phyloP scores from a whole-genome alignment of 2,797 vertebrate species.

The Semaprochilodus insignis region DNA sequence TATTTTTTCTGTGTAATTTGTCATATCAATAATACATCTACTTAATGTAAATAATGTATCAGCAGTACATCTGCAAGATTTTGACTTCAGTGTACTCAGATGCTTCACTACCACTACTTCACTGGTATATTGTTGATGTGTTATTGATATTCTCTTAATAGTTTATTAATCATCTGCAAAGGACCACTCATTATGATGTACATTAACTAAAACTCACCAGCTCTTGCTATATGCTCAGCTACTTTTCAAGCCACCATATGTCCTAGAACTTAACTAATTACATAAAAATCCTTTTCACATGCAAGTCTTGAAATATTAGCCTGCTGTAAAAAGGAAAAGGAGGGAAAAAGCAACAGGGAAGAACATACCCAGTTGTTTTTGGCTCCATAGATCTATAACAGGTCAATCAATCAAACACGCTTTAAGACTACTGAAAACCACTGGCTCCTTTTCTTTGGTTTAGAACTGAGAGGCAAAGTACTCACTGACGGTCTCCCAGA shows the following conservation, averaged over 20 bases:
- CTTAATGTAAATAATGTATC: too few species aligned
- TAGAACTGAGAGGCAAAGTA: constrained; percentile 7
- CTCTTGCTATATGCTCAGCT: background rate
- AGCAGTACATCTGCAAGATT: too few species aligned
- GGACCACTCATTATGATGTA: background rate
- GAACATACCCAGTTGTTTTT: constrained; percentile 27
- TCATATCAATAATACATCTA: too few species aligned
- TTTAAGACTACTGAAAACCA: constrained; percentile 33
- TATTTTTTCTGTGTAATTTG: too few species aligned
- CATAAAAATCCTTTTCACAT: background rate
- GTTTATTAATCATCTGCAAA: background rate
- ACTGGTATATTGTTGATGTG: too few species aligned
- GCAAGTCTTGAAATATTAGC: constrained; percentile 21
- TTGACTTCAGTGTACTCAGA: too few species aligned
- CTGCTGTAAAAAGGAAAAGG: background rate
- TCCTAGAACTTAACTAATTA: constrained; percentile 6
- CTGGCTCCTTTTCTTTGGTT: constrained; percentile 15
- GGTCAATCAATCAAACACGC: constrained; percentile 24
- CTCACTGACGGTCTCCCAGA: constrained; percentile 11
- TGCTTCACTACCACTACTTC: too few species aligned
- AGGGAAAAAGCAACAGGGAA: constrained; percentile 7
- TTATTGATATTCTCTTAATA: too few species aligned
- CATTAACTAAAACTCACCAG: background rate
- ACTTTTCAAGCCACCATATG: background rate
- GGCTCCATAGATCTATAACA: constrained; percentile 13